Evolutionary conservation across 2,888 invertebrate genomes (phyloP), one percentile per base, ranked within the genome.

Genomic region (Tricholauxania praeusta): DNA sequence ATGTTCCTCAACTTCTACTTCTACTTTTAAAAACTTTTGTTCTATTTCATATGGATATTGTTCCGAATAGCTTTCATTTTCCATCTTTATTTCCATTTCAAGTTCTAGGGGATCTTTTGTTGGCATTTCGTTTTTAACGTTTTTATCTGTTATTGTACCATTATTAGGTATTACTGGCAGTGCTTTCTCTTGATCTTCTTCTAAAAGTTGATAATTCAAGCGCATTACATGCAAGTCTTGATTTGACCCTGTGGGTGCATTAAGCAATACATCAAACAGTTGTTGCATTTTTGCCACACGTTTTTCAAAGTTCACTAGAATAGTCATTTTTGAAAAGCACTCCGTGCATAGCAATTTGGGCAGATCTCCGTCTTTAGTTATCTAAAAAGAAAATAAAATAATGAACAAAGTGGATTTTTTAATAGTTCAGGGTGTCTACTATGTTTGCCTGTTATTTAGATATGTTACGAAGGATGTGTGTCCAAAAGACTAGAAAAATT

Each of bases 221-320:
- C 79, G 78, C 28, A 78, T 59, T 0, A 59, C 48, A 60, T 74
- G 74, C 6, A 75, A 64, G 17, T 79, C 75, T 12, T 28, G 32
- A 19, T 17, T 32, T 8, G 66, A 12, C 19, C 12, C 19, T 47
- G 47, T 19, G 12, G 15, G 17, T 1, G 68, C 4, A 32, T 78
- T 79, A 48, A 79, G 79, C 15, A 86, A 66, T 17, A 82, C 79
- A 15, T 76, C 77, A 66, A 80, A 86, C 75, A 86, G 82, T 60
- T 82, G 81, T 66, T 86, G 85, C 14, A 86, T 85, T 1, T 84
- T 81, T 0, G 80, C 78, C 3, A 85, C 80, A 3, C 84, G 82
- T 32, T 84, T 82, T n/a, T 82, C 80, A 60, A 86, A 86, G 1
- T 82, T 82, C 0, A 82, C 80, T 62, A 86, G 71, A 3, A 80